A percentile compares a stretch with the other conserved stretches of the same genome.
Evolutionary conservation across 2,113 vertebrate species (phyloP).

Genomic region (Sturnira hondurensis): DNA sequence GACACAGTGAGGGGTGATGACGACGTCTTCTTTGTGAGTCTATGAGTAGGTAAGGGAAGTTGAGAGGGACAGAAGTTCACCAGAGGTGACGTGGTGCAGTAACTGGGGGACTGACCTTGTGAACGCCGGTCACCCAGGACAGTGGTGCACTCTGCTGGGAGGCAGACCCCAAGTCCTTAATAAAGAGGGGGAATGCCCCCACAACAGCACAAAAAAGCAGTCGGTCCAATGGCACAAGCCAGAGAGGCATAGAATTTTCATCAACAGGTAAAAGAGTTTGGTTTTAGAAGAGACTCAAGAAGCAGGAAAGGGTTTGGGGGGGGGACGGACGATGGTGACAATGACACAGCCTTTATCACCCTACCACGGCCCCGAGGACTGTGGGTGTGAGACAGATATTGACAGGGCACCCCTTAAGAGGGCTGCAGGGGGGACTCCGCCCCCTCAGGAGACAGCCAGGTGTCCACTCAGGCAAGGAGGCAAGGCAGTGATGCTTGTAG

Average conservation of each 20-base stretch:
- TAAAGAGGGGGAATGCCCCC: neutral
- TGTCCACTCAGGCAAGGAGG: neutral
- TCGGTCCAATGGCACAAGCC: neutral
- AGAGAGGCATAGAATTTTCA: neutral
- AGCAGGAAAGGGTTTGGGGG: no score
- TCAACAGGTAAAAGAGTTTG: neutral
- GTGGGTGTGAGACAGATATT: neutral
- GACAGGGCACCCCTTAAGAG: neutral
- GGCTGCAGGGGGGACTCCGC: neutral
- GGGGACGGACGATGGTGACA: neutral
- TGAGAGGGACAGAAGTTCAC: neutral
- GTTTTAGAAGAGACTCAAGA: neutral
- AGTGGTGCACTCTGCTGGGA: neutral
- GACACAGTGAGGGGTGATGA: neutral
- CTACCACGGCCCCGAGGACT: no score
- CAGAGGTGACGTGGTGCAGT: neutral
- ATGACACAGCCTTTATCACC: neutral
- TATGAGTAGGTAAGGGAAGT: neutral
- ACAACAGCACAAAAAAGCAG: neutral
- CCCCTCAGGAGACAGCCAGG: neutral
- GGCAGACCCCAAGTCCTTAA: neutral
- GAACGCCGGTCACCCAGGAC: neutral
- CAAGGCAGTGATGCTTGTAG: neutral
- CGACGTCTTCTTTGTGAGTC: neutral
- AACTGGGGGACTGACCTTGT: neutral